Percentiles rank a stretch among this genome's conserved stretches.
Evolutionary conservation across 2,113 vertebrate genomes (phyloP).

Genomic region (Poeciliopsis retropinna): DNA sequence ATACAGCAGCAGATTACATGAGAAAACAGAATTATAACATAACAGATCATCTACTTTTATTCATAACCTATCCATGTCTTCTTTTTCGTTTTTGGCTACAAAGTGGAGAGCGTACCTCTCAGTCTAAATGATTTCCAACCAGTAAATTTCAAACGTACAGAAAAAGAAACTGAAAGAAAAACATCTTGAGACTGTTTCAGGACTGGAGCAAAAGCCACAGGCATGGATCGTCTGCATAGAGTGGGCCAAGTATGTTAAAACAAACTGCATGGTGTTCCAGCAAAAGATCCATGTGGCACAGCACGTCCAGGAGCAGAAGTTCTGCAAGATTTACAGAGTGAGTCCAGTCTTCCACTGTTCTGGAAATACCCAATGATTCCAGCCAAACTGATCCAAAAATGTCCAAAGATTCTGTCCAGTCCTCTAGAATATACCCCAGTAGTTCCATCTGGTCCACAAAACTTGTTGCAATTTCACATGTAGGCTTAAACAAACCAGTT

Average conservation of each 20-base stretch:
- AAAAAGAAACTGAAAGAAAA: not conserved
- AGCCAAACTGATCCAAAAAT: slow-evolving; percentile 68
- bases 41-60: not conserved
- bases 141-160: not conserved
- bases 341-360: slow-evolving; percentile 54
- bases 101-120: not conserved
- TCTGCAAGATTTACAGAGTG: slow-evolving; percentile 66
- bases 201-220: slow-evolving; percentile 62
- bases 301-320: slow-evolving; percentile 64
- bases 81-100: not conserved
- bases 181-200: slow-evolving; percentile 37
- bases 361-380: slow-evolving; percentile 41
- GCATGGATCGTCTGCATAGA: slow-evolving; percentile 66
- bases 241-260: slow-evolving; percentile 60
- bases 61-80: not conserved
- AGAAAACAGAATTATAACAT: not conserved
- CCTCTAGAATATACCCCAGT: slow-evolving; percentile 46
- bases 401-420: slow-evolving; percentile 59
- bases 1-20: not conserved
- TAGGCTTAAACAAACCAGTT: not conserved
- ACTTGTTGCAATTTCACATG: not conserved
- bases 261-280: slow-evolving; percentile 72
- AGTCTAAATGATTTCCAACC: not conserved
- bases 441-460: slow-evolving; percentile 34
- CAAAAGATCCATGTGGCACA: slow-evolving; percentile 65